Conservation (phyloP, 1,140 invertebrate genomes). For the Pectinophora gossypiella region DNA sequence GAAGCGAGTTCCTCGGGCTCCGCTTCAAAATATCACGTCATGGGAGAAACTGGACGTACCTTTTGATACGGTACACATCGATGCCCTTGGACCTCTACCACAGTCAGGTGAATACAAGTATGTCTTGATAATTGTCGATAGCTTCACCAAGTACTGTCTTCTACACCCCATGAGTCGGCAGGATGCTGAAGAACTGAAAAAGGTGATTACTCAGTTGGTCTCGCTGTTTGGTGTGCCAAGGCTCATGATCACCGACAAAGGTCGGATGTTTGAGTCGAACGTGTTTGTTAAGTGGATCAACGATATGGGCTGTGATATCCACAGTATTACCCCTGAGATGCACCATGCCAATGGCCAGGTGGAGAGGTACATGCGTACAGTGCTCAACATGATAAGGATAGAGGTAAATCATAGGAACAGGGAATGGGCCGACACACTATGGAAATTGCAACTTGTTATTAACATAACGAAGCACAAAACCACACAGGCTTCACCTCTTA, state of each 20-base stretch:
- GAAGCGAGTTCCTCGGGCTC: too few species aligned
- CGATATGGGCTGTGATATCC: not conserved
- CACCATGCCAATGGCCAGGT: too few species aligned
- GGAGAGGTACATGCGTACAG: not conserved
- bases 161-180: not conserved
- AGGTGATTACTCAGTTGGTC: not conserved
- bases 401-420: not conserved
- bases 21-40: too few species aligned
- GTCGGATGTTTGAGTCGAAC: not conserved
- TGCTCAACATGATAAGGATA: too few species aligned
- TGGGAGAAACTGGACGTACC: too few species aligned
- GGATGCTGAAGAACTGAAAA: not conserved
- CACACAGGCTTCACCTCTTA: not conserved
- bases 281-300: not conserved
- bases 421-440: not conserved
- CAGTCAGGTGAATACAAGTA: not conserved
- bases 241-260: not conserved
- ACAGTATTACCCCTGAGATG: not conserved
- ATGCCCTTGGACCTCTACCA: slow-evolving; percentile 16
- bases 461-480: not conserved
- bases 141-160: not conserved
- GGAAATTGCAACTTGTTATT: not conserved
- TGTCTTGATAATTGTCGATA: too few species aligned
- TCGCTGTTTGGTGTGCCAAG: not conserved
- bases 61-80: too few species aligned